Conservation (phyloP, 2,113 vertebrate species). For the Ctenodactylus gundi region DNA sequence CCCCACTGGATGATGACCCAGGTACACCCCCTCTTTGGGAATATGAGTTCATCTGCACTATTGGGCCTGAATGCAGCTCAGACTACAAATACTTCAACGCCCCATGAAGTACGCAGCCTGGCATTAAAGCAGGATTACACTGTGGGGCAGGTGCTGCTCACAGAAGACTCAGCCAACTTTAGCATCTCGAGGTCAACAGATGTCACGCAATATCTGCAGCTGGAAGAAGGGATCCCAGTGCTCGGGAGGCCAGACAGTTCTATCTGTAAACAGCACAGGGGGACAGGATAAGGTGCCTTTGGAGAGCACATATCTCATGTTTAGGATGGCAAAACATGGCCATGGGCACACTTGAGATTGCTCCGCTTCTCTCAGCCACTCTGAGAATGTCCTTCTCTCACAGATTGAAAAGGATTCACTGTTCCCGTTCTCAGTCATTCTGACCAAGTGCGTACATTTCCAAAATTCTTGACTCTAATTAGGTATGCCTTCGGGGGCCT, state of each 20-base stretch:
- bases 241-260: fast-evolving
- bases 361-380: no score
- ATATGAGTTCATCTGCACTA: fast-evolving
- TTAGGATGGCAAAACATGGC: neutral
- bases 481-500: neutral
- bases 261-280: fast-evolving
- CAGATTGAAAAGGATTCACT: fast-evolving
- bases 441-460: fast-evolving
- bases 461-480: neutral
- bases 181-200: neutral
- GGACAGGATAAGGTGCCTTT: fast-evolving
- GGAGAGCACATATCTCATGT: fast-evolving
- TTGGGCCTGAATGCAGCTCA: fast-evolving
- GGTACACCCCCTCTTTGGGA: fast-evolving
- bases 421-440: neutral
- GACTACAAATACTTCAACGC: neutral
- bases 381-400: neutral
- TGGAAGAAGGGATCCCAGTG: neutral
- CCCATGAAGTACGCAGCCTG: fast-evolving
- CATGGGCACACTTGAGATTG: fast-evolving
- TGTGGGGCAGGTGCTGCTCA: fast-evolving
- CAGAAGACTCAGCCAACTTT: neutral
- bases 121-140: fast-evolving
- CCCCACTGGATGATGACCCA: fast-evolving
- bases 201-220: neutral